A percentile compares a stretch with the other conserved stretches of the same genome.
Evolutionary conservation across 2,113 vertebrate species (phyloP).

Genomic region (Indri indri): DNA sequence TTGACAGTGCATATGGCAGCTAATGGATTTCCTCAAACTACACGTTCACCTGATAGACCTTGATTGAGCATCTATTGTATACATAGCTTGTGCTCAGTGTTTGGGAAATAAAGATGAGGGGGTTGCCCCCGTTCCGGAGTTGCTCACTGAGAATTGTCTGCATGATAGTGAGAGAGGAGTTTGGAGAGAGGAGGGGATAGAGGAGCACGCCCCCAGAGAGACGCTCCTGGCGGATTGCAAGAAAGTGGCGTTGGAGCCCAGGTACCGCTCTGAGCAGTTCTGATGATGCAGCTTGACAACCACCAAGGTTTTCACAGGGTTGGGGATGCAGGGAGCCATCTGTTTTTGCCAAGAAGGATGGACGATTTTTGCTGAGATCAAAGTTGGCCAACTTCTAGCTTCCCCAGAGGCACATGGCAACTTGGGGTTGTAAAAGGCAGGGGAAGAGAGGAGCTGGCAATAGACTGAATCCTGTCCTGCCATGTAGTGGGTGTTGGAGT

Average conservation of each 20-base stretch:
- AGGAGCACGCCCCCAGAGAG: background rate
- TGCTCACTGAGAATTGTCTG: background rate
- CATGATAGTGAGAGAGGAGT: background rate
- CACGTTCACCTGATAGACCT: background rate
- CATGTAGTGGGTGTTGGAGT: fast-evolving
- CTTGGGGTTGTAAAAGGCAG: no score
- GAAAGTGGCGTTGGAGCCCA: background rate
- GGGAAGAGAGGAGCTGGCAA: background rate
- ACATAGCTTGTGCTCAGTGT: no score
- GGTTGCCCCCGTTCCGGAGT: background rate
- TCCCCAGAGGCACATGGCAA: background rate
- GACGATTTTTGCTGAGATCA: background rate
- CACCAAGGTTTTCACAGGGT: no score
- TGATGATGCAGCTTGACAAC: background rate
- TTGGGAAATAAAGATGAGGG: background rate
- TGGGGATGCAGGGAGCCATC: no score
- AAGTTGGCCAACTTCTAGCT: background rate
- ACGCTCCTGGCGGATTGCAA: background rate
- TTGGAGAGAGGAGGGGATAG: background rate
- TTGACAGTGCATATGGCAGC: background rate
- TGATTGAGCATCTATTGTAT: fast-evolving
- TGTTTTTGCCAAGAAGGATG: background rate
- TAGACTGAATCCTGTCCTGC: no score
- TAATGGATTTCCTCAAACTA: background rate
- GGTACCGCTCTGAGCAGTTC: background rate